A percentile compares a stretch with the other conserved stretches of the same genome.
These are phyloP conservation scores for Spicauda simplicius DNA, from an alignment of 2,888 invertebrate genomes.

Conservation along the genomic window DNA sequence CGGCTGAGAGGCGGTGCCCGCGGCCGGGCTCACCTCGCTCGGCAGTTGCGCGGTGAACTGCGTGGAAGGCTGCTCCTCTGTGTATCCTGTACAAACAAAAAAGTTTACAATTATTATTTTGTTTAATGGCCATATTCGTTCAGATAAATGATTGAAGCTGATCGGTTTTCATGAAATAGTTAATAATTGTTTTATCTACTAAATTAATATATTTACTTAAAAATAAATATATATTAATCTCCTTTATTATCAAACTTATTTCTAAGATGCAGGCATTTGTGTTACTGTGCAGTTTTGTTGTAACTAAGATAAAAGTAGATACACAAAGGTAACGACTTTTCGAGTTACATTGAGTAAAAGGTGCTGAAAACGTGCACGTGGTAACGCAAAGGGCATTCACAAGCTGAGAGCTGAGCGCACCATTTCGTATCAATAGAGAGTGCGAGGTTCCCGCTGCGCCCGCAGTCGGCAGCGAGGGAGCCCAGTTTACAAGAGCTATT, in stretches of 20 bases:
- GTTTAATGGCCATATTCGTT: too few species aligned
- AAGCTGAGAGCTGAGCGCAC: conserved; percentile 7
- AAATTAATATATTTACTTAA: too few species aligned
- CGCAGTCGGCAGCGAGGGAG: conserved; percentile 30
- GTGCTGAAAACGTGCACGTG: conserved; percentile 5
- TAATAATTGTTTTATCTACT: too few species aligned
- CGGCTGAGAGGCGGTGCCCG: conserved; percentile 69
- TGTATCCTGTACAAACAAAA: conserved; percentile 87
- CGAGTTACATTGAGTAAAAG: too few species aligned
- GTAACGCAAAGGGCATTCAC: conserved; percentile 15
- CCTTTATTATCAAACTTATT: too few species aligned
- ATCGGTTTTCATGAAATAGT: too few species aligned
- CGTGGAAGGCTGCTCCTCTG: conserved; percentile 90
- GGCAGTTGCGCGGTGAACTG: conserved; percentile 91
- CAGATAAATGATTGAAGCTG: too few species aligned
- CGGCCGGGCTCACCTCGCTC: conserved; percentile 88
- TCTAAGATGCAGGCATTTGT: too few species aligned
- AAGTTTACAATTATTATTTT: neutral
- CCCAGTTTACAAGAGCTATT: conserved; percentile 48
- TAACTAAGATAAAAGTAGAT: neutral
- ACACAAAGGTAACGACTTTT: neutral
- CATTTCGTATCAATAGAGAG: conserved; percentile 36
- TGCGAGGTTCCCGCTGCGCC: conserved; percentile 25
- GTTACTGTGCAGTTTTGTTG: neutral
- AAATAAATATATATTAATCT: too few species aligned